Base-by-base conservation (phyloP, 2,113 vertebrate genomes). In the Pardalotus punctatus region DNA sequence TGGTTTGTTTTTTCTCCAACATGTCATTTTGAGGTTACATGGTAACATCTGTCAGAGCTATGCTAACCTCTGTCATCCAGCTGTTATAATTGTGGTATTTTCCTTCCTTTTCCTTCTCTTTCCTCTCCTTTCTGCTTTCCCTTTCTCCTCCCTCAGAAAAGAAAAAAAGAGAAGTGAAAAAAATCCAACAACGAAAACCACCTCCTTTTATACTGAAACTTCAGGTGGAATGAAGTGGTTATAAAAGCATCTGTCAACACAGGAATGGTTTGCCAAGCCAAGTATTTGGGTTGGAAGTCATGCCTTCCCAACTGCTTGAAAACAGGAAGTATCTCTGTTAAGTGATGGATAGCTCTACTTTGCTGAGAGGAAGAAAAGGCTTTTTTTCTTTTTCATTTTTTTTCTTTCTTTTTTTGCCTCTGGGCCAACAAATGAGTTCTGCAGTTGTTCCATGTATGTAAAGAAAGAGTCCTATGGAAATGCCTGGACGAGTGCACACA, bases 271-370 rank as follows among this genome's bases (percentile, higher is more conserved):
- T 99, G 98, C 98, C 98, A 98, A 98, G 96, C 97, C 95, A 98
- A 98, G 98, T 98, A 98, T 99, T 99, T 98, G 97, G 97, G 96
- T 99, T 99, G 97, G 97, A 98, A 98, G 97, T 98, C 96, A 98
- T 98, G 96, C 96, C 93, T 98, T 97, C 97, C 96, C 93, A 96
- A 93, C 97, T 98, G 98, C 98, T 98, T 98, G 98, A 98, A 99
- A 98, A 99, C 98, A 99, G 98, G 98, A 99, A 99, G 98, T 98
- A 97, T 98, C 98, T 99, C 98, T 99, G 98, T 98, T 98, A 98
- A 98, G 98, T 98, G 98, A 99, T 98, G 97, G 98, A 98, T 98
- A 97, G 97, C 96, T 98, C 97, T 98, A 97, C 97, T 98, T 98
- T 96, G 94, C 98, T 97, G 93, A 97, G 98, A 98, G 97, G 96